Conservation (phyloP, 2,888 invertebrate genomes). For the Autographa gamma region DNA sequence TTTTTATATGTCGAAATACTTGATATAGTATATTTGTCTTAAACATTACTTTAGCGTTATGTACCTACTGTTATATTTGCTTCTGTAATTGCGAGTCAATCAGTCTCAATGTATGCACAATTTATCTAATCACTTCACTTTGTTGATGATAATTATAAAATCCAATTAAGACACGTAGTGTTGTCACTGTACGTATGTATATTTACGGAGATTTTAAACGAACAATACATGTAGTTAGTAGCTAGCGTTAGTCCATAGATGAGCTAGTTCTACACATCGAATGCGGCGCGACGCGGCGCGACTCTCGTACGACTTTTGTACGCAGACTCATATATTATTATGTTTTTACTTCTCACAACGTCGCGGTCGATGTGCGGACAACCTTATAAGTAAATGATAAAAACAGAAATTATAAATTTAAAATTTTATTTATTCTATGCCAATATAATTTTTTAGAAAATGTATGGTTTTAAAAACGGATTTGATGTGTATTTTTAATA, state of each 20-base stretch:
- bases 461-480: conserved; percentile 69
- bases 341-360: conserved; percentile 10
- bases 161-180: conserved; percentile 52
- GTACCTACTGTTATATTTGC: conserved; percentile 42
- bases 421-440: conserved; percentile 81
- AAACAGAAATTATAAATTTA: conserved; percentile 67
- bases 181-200: conserved; percentile 69
- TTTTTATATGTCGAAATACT: conserved; percentile 56
- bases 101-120: conserved; percentile 61
- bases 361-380: conserved; percentile 30
- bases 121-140: conserved; percentile 55
- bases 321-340: conserved; percentile 18
- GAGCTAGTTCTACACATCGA: conserved; percentile 46
- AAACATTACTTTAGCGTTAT: conserved; percentile 42
- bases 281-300: conserved; percentile 21
- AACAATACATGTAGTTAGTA: conserved; percentile 77
- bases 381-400: conserved; percentile 63
- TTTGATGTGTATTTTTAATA: conserved; percentile 79
- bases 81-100: conserved; percentile 51
- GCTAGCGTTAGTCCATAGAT: conserved; percentile 72
- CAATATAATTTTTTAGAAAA: conserved; percentile 72
- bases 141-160: conserved; percentile 48
- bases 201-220: conserved; percentile 77
- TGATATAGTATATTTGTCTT: conserved; percentile 39
- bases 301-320: conserved; percentile 17